Evolutionary conservation across 2,113 vertebrate genomes (phyloP).

Genomic region (Pseudonaja textilis): DNA sequence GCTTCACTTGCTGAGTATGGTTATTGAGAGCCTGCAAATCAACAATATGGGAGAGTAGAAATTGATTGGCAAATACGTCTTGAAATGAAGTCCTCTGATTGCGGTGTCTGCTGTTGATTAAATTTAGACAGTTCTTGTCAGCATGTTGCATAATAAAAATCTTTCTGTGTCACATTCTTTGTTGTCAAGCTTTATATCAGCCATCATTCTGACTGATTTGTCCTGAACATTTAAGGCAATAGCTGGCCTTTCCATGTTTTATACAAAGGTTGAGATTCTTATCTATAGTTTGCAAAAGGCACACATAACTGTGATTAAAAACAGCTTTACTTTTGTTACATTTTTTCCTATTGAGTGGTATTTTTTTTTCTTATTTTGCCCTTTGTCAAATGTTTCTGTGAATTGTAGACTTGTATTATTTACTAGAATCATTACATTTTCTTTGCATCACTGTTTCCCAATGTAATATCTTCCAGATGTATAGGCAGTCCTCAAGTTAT

Average conservation of each 20-base stretch:
- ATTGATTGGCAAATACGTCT: not conserved
- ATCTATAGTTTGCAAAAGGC: not conserved
- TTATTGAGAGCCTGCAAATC: not conserved
- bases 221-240: not conserved
- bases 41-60: not conserved
- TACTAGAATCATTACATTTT: not conserved
- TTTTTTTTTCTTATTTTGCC: not conserved
- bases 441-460: not conserved
- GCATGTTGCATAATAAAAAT: not conserved
- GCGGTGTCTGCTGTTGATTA: not conserved
- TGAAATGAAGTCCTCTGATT: not conserved
- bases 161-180: not conserved
- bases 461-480: not conserved
- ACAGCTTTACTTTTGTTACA: not conserved
- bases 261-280: not conserved
- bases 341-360: not conserved
- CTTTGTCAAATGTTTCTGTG: not conserved
- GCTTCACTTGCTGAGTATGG: not conserved
- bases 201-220: not conserved
- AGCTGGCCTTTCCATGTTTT: not conserved
- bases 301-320: not conserved
- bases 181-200: not conserved
- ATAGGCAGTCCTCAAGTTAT: not conserved
- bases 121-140: not conserved
- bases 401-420: not conserved